These are phyloP conservation scores for Seriola rivoliana DNA, from an alignment of 2,113 vertebrate genomes.

Conservation along the genomic window DNA sequence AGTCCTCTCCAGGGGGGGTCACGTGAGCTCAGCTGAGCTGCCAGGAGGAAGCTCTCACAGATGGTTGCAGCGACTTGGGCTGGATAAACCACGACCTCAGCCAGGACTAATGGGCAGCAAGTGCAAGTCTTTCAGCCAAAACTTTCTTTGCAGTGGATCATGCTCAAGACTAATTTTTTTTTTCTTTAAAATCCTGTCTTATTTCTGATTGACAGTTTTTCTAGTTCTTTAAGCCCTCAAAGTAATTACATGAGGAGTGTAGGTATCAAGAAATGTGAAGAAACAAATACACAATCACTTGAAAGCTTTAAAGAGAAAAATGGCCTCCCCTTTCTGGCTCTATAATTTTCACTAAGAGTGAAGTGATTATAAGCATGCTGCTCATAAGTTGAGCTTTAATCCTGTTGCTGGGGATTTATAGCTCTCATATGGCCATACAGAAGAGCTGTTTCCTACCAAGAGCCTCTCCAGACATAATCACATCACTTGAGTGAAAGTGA, in stretches of 20 bases:
- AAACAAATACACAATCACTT: constrained; percentile 43
- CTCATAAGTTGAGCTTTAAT: constrained; percentile 70
- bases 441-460: constrained; percentile 56
- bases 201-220: constrained; percentile 35
- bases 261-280: constrained; percentile 33
- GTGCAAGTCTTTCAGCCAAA: constrained; percentile 24
- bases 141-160: constrained; percentile 20
- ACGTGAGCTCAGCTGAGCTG: constrained; percentile 57
- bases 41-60: constrained; percentile 63
- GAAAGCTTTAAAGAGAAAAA: constrained; percentile 39
- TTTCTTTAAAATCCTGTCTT: not conserved
- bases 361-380: constrained; percentile 60
- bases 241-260: constrained; percentile 28
- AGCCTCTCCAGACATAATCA: constrained; percentile 72
- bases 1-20: constrained; percentile 54
- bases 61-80: constrained; percentile 62
- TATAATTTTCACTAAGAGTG: constrained; percentile 48
- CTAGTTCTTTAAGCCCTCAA: constrained; percentile 9
- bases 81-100: constrained; percentile 61
- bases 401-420: constrained; percentile 66
- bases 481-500: constrained; percentile 63
- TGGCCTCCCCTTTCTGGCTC: constrained; percentile 19
- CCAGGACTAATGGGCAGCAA: constrained; percentile 35
- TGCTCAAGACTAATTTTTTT: not conserved
- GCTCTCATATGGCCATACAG: constrained; percentile 57